Base-by-base conservation (phyloP, 1,140 invertebrate genomes). In the Magallana angulata region DNA sequence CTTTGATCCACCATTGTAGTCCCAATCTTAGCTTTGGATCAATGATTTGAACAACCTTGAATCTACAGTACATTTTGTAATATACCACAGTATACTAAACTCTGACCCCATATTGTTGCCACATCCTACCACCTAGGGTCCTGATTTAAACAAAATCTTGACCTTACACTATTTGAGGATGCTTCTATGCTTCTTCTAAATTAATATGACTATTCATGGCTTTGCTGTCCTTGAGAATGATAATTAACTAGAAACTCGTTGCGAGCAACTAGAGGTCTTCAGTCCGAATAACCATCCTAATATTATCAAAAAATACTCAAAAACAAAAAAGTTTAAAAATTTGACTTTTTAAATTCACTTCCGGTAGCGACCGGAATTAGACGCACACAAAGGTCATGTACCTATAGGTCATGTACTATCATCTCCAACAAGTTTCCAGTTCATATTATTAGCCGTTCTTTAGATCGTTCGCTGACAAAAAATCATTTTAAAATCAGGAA, bases 261-360 rank as follows among this genome's bases (percentile, higher is more conserved):
- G 60, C 60, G 60, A 62, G 60, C 60, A 62, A 62, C 60, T 62
- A 62, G 60, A 62, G 60, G 60, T 62, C 60, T 62, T 62, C 60
- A 8, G 60, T 62, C 60, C 60, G 60, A 62, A 62, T 62, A 62
- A 62, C 60, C 60, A 62, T 62, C 60, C 60, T 62, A 62, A 62
- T n/a, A 62, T 62, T 62, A 62, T 62, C 60, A 62, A 62, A 62
- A 62, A 62, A 62, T 62, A 62, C 60, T 62, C 60, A 62, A 62
- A 62, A 62, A 62, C 60, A 62, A 62, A 62, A 62, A 62, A 62
- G 60, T 62, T 62, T 62, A 62, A 62, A 62, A 48, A 48, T 48
- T 48, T 48, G 36, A 48, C 36, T 48, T 48, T 48, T 48, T 48
- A 48, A 48, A 48, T 48, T 48, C 36, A 48, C 36, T 48, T 48